phyloP scores from a whole-genome alignment of 2,888 invertebrate species.

The Crepidodera aurea region DNA sequence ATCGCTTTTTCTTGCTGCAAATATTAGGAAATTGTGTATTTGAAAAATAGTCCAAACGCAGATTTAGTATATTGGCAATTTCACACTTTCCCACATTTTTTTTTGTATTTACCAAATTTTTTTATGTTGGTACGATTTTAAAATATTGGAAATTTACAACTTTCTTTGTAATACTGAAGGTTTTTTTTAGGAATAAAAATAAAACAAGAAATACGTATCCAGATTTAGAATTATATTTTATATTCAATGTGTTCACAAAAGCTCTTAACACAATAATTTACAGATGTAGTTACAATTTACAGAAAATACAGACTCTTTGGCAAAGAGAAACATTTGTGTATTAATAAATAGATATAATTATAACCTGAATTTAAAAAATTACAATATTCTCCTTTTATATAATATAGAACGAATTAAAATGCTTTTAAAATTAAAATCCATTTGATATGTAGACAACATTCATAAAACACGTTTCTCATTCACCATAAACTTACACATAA shows the following conservation, averaged over 20 bases:
- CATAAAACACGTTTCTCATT: conserved; percentile 56
- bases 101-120: too few relatives aligned
- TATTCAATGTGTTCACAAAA: conserved; percentile 62
- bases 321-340: conserved; percentile 52
- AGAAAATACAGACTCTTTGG: conserved; percentile 59
- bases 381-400: background rate
- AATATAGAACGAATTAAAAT: conserved; percentile 1
- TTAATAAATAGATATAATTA: conserved; percentile 8
- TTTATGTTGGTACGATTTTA: too few relatives aligned
- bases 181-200: too few relatives aligned
- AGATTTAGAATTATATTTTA: conserved; percentile 60
- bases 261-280: conserved; percentile 59
- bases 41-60: too few relatives aligned
- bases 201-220: conserved; percentile 34
- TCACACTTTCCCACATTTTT: too few relatives aligned
- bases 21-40: too few relatives aligned
- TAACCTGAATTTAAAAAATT: conserved; percentile 1
- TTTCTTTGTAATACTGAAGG: too few relatives aligned
- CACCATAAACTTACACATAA: conserved; percentile 52
- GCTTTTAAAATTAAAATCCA: too few relatives aligned
- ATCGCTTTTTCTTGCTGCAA: too few relatives aligned
- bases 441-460: conserved; percentile 52
- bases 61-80: too few relatives aligned
- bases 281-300: conserved; percentile 55
- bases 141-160: too few relatives aligned